Conservation (phyloP, 2,113 vertebrate species). For the Phalacrocorax brasilianus region DNA sequence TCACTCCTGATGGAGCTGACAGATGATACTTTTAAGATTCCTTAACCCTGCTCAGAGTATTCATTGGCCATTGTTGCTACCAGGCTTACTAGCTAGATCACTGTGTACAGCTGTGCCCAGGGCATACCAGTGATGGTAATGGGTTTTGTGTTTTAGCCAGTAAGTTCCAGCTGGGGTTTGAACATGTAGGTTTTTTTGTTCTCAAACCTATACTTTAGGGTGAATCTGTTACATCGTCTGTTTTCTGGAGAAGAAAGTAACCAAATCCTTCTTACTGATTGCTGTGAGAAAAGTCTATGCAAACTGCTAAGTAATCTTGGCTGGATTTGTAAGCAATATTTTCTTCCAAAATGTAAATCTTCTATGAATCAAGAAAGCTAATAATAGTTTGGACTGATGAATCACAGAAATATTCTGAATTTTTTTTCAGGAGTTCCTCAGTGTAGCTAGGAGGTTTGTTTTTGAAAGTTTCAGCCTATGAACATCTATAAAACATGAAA, state of each 20-base stretch:
- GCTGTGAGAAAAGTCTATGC: neutral
- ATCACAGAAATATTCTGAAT: neutral
- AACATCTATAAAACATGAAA: neutral
- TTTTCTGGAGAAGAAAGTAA: neutral
- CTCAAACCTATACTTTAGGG: neutral
- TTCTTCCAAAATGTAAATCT: neutral
- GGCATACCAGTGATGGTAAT: neutral
- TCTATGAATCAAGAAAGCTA: neutral
- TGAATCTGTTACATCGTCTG: neutral
- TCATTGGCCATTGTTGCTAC: neutral
- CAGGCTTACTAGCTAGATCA: neutral
- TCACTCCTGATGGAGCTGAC: neutral
- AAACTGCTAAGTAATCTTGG: neutral
- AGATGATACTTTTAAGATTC: neutral
- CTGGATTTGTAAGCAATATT: neutral
- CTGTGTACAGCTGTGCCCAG: neutral
- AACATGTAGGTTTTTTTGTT: neutral
- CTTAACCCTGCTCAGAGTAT: neutral
- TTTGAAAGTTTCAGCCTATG: neutral
- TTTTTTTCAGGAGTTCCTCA: neutral
- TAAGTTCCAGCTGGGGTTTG: neutral
- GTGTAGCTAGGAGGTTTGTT: neutral
- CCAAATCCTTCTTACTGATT: neutral
- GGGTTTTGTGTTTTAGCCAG: neutral
- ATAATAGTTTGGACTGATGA: neutral